Evolutionary conservation across 1,140 invertebrate genomes (phyloP).

Genomic region (Drosophila oshimai): DNA sequence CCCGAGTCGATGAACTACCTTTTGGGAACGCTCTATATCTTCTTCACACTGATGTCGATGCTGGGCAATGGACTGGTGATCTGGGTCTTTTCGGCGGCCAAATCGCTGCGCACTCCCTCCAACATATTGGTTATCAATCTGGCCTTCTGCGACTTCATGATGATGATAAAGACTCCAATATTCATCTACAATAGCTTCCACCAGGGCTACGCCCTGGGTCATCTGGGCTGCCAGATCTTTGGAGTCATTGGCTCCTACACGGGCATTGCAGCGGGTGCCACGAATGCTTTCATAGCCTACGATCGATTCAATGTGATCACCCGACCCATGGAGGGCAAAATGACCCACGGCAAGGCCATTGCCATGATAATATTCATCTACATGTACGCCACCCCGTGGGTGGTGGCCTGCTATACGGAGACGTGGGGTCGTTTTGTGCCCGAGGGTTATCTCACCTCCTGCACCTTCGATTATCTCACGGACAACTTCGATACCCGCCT

Average conservation of each 20-base stretch:
- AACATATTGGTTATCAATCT: conserved; percentile 95
- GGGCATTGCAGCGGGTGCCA: conserved; percentile 92
- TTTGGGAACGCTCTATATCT: conserved; percentile 91
- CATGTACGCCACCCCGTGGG: conserved; percentile 91
- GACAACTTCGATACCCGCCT: conserved; percentile 88
- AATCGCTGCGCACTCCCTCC: conserved; percentile 93
- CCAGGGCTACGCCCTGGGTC: conserved; percentile 89
- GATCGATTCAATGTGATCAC: conserved; percentile 89
- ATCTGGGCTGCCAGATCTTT: conserved; percentile 91
- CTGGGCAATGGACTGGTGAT: conserved; percentile 94
- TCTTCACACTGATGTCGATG: conserved; percentile 90
- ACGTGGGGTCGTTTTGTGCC: conserved; percentile 93
- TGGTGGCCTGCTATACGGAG: conserved; percentile 89
- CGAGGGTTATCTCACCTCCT: conserved; percentile 93
- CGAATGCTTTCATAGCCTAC: conserved; percentile 85
- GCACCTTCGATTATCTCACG: conserved; percentile 92
- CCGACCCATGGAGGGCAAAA: conserved; percentile 90
- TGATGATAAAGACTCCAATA: conserved; percentile 92
- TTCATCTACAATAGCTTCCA: conserved; percentile 88
- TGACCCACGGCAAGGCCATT: conserved; percentile 89
- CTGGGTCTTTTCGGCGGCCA: conserved; percentile 91
- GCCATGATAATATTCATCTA: conserved; percentile 89
- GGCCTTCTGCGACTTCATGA: conserved; percentile 93
- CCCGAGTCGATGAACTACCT: conserved; percentile 92
- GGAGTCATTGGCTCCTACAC: conserved; percentile 89